phyloP scores from a whole-genome alignment of 2,113 vertebrate genomes.

The Procavia capensis region DNA sequence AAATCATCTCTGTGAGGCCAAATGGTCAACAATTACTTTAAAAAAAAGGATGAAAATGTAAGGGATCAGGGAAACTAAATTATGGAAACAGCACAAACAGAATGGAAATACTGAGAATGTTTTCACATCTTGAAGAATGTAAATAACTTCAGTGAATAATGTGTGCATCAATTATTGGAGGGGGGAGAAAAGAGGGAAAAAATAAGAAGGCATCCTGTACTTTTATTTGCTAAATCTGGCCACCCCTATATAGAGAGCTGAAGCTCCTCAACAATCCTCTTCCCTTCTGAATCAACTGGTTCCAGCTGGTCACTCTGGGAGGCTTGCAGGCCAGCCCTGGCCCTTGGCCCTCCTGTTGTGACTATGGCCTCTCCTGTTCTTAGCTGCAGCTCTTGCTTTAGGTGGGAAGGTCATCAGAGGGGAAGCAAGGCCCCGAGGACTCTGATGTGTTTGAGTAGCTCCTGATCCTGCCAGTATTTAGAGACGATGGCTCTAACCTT shows the following conservation, averaged over 20 bases:
- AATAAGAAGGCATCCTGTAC: neutral
- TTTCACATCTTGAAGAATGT: neutral
- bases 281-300: neutral
- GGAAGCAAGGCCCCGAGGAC: constrained; percentile 66
- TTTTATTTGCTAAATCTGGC: neutral
- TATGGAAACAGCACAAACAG: too few relatives aligned
- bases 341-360: neutral
- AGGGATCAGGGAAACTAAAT: too few relatives aligned
- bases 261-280: rapidly evolving
- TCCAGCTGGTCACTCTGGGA: neutral
- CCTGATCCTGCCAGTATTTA: neutral
- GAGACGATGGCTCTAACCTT: neutral
- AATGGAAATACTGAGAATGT: too few relatives aligned
- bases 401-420: constrained; percentile 8
- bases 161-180: too few relatives aligned
- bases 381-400: neutral
- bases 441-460: constrained; percentile 62
- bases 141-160: neutral
- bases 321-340: neutral
- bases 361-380: neutral
- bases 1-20: too few relatives aligned
- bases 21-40: too few relatives aligned
- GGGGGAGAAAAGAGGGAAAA: too few relatives aligned
- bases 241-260: neutral
- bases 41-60: too few relatives aligned